Conservation (phyloP, 2,113 vertebrate species). For the Otolemur garnettii region DNA sequence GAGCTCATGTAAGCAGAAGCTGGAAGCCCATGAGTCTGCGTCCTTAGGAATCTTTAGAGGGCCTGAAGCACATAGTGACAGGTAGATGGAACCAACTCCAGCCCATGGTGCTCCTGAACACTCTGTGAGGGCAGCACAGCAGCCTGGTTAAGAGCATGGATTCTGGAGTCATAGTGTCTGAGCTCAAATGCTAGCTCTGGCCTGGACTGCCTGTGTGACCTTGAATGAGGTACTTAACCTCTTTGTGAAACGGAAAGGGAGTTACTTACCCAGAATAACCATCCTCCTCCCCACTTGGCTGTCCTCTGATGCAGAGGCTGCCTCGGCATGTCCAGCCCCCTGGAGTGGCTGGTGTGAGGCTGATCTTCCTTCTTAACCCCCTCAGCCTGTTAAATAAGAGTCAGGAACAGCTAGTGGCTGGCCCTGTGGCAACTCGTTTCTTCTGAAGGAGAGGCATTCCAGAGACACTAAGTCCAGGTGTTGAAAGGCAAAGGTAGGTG, state of each 20-base stretch:
- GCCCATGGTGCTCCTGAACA: fast-evolving
- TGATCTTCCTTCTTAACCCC: neutral
- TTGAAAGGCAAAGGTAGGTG: neutral
- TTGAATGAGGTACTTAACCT: neutral
- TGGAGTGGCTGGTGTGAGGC: neutral
- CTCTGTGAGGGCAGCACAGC: neutral
- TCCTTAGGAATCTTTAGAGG: neutral
- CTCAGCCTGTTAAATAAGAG: neutral
- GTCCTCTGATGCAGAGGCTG: neutral
- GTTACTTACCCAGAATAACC: neutral
- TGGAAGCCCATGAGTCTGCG: neutral
- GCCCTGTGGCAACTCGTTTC: neutral
- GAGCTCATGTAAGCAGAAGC: neutral
- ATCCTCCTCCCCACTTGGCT: no score
- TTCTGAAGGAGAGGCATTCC: neutral
- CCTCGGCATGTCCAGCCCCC: neutral
- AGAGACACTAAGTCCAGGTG: neutral
- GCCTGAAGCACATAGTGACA: neutral
- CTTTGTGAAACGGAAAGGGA: neutral
- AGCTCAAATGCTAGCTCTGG: neutral
- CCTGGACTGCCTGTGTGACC: neutral
- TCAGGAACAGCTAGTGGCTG: neutral
- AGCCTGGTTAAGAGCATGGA: neutral
- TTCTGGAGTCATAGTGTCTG: neutral
- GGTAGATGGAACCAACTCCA: neutral